phyloP scores from a whole-genome alignment of 2,888 invertebrate genomes.

The Cremastinae sp. region DNA sequence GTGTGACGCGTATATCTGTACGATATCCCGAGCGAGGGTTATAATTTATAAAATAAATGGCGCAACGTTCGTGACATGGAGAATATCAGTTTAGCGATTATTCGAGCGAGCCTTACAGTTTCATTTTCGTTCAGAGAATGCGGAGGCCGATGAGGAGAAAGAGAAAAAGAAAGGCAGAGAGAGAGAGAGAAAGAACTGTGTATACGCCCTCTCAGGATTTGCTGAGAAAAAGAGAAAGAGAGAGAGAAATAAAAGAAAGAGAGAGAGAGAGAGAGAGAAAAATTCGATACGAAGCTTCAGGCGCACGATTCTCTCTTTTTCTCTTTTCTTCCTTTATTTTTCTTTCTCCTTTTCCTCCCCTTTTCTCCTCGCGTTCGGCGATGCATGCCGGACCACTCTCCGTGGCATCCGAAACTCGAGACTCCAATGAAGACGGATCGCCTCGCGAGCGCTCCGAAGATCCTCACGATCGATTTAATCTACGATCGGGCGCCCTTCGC shows the following conservation, averaged over 20 bases:
- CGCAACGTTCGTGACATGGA: slow-evolving; percentile 38
- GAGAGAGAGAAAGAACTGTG: slow-evolving; percentile 58
- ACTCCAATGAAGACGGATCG: slow-evolving; percentile 63
- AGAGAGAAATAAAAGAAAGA: no score
- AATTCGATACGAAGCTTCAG: slow-evolving; percentile 54
- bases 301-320: slow-evolving; percentile 49
- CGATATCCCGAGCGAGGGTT: slow-evolving; percentile 23
- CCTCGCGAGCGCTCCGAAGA: slow-evolving; percentile 47
- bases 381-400: slow-evolving; percentile 40
- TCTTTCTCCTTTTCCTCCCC: neutral
- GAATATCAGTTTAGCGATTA: slow-evolving; percentile 55
- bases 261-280: slow-evolving; percentile 11
- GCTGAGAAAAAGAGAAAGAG: slow-evolving; percentile 26
- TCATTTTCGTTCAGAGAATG: slow-evolving; percentile 52
- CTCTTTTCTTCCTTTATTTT: neutral
- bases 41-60: slow-evolving; percentile 52
- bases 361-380: slow-evolving; percentile 42
- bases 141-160: slow-evolving; percentile 32
- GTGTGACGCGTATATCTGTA: slow-evolving; percentile 7
- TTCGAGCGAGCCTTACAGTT: slow-evolving; percentile 49
- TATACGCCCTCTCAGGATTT: slow-evolving; percentile 59
- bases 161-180: slow-evolving; percentile 33
- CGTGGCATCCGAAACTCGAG: slow-evolving; percentile 60
- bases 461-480: slow-evolving; percentile 59
- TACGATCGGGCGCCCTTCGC: slow-evolving; percentile 30